phyloP scores from a whole-genome alignment of 2,113 vertebrate genomes.

The Chionomys nivalis region DNA sequence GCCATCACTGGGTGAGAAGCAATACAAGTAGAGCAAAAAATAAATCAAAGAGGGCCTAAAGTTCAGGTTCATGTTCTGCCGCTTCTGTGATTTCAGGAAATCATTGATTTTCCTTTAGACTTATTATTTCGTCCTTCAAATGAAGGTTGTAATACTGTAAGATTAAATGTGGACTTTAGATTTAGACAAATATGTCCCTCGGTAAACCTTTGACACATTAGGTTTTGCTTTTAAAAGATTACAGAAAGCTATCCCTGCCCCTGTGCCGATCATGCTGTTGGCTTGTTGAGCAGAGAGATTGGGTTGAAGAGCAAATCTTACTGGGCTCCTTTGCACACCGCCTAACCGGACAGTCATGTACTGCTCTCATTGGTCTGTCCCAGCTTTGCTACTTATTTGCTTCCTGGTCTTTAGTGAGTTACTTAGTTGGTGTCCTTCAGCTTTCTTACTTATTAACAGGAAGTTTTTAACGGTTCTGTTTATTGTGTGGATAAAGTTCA shows the following conservation, averaged over 20 bases:
- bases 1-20: background rate
- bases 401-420: background rate
- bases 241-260: background rate
- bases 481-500: background rate
- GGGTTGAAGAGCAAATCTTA: background rate
- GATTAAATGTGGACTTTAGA: background rate
- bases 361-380: background rate
- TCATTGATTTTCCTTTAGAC: background rate
- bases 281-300: background rate
- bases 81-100: background rate
- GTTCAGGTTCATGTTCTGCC: background rate
- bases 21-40: background rate
- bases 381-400: background rate
- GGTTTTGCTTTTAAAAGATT: background rate
- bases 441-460: background rate
- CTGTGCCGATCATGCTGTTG: background rate
- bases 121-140: conserved; percentile 34
- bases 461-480: background rate
- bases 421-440: background rate
- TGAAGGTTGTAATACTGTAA: background rate
- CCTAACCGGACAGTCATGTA: background rate
- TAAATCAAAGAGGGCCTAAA: background rate
- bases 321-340: too few species aligned
- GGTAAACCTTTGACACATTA: background rate
- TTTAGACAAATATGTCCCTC: background rate